These are phyloP conservation scores for Macrotus californicus DNA, from an alignment of 2,113 vertebrate species.

Conservation along the genomic window DNA sequence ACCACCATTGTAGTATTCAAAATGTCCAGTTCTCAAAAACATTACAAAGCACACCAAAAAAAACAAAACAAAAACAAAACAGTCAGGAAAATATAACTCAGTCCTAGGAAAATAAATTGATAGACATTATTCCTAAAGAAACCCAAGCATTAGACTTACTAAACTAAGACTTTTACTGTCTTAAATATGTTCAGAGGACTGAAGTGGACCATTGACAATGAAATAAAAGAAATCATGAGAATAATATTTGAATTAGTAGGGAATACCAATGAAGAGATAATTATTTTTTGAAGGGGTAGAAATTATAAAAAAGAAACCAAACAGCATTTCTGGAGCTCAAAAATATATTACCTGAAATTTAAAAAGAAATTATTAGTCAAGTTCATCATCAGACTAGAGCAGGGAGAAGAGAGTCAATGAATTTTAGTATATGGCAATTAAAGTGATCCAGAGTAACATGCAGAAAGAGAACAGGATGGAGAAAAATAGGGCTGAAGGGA, in stretches of 20 bases:
- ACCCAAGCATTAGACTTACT: background rate
- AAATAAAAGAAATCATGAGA: background rate
- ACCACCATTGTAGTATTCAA: background rate
- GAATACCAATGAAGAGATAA: background rate
- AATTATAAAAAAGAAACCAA: background rate
- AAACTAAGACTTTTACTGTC: background rate
- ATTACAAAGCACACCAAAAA: background rate
- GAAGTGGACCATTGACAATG: background rate
- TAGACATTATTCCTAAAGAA: background rate
- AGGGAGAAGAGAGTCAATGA: background rate
- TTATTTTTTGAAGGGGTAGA: background rate
- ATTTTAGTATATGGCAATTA: background rate
- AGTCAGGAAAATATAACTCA: background rate
- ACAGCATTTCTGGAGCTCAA: background rate
- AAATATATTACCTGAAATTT: background rate
- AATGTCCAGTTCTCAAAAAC: background rate
- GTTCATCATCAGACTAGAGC: background rate
- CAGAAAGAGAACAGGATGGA: background rate
- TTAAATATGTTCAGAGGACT: background rate
- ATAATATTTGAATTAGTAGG: background rate
- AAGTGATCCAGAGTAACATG: background rate
- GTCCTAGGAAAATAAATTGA: background rate
- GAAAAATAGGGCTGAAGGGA: background rate
- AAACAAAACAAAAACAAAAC: background rate
- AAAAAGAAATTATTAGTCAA: background rate